Evolutionary conservation across 2,888 invertebrate species (phyloP), one percentile per base, ranked within the genome.

Genomic region (Mimumesa dahlbomi): DNA sequence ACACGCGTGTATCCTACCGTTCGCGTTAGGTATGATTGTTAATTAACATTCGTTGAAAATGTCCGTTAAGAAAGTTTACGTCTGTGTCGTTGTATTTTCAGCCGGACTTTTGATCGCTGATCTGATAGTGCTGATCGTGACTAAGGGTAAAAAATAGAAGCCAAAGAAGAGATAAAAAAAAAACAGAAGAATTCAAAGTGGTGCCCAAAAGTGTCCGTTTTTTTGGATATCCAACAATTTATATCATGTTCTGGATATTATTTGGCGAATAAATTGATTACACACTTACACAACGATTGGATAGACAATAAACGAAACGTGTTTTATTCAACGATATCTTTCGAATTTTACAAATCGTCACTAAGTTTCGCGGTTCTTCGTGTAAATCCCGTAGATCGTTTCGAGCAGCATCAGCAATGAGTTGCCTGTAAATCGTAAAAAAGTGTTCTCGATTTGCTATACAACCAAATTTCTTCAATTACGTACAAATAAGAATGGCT

Each of bases 21-120:
- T 38, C 11, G 21, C 18, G 9, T 11, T 57, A 31, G 45, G 34
- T 65, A 49, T n/a, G 16, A 36, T 22, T 21, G 14, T 52, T 2
- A 22, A 40, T 25, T 9, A 4, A 14, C 14, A 18, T 13, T 38
- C 34, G n/a, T 1, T 11, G 2, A 34, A 34, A n/a, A 9, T n/a
- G n/a, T 2, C 1, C n/a, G 2, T 1, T n/a, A n/a, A n/a, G 1
- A 34, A 34, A 34, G 3, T 34, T 34, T n/a, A n/a, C 11, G 4
- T 9, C 11, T n/a, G 34, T n/a, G n/a, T 34, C n/a, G 0, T 4
- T 34, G 0, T 34, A 4, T 9, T 34, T 34, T 34, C 34, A 34
- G 34, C 34, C n/a, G n/a, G 9, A 4, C n/a, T 34, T 0, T 4
- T 34, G 34, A 34, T n/a, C 11, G 34, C 34, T 1, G 34, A 34